Conservation (phyloP, 2,888 invertebrate genomes). For the Lasioglossum oenotherae region DNA sequence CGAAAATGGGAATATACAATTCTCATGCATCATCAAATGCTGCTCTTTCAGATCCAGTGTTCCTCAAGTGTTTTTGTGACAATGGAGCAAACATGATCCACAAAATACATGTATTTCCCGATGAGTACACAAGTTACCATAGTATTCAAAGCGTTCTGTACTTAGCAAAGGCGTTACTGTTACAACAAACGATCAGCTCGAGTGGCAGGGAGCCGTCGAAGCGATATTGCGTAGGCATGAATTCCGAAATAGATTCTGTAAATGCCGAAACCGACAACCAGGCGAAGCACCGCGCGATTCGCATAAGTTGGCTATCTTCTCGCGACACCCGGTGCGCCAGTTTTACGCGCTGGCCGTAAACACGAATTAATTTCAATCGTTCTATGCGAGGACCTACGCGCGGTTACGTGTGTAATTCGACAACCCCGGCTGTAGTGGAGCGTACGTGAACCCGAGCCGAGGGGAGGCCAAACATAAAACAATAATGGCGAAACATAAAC, state of each 20-base stretch:
- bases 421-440: conserved; percentile 29
- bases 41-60: too few species aligned
- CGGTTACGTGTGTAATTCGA: conserved; percentile 46
- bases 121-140: not conserved
- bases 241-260: conserved; percentile 62
- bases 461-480: conserved; percentile 82
- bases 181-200: conserved; percentile 23
- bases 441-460: conserved; percentile 45
- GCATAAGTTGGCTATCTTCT: conserved; percentile 77
- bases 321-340: conserved; percentile 68
- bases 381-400: conserved; percentile 72
- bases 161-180: conserved; percentile 19
- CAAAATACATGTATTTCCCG: not conserved
- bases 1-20: too few species aligned
- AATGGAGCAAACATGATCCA: too few species aligned
- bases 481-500: conserved; percentile 84
- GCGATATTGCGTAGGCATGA: conserved; percentile 63
- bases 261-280: conserved; percentile 47
- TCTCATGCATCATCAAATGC: too few species aligned
- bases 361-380: conserved; percentile 84
- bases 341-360: conserved; percentile 80
- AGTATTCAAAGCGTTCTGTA: not conserved
- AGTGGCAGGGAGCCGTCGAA: not conserved
- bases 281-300: conserved; percentile 42
- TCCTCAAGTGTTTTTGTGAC: too few species aligned